Percentiles rank a stretch among this genome's conserved stretches.
phyloP scores from a whole-genome alignment of 1,140 invertebrate species.

The Trachymyrmex septentrionalis region DNA sequence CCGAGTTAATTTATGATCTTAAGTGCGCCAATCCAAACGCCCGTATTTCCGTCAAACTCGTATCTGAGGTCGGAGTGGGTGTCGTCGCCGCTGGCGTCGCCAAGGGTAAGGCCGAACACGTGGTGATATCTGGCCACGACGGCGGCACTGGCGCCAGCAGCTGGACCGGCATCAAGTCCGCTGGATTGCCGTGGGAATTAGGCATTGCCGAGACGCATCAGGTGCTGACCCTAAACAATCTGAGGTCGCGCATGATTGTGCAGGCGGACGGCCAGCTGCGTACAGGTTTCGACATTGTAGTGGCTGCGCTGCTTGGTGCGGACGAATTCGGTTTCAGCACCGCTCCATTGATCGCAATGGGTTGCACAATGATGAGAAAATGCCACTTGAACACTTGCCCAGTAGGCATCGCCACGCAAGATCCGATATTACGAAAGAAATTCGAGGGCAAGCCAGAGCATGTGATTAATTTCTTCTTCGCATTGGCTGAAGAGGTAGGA shows the following conservation, averaged over 20 bases:
- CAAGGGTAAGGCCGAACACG: constrained; percentile 99
- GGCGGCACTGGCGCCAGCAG: constrained; percentile 99
- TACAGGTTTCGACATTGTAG: constrained; percentile 98
- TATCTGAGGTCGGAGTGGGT: constrained; percentile 99
- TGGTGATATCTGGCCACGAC: constrained; percentile 99
- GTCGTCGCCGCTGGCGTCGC: constrained; percentile 99
- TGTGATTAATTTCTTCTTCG: constrained; percentile 99
- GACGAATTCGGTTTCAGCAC: constrained; percentile 99
- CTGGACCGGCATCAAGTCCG: constrained; percentile 98
- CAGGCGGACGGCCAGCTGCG: constrained; percentile 98
- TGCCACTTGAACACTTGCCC: constrained; percentile 99
- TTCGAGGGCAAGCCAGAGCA: constrained; percentile 99
- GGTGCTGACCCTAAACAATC: constrained; percentile 97
- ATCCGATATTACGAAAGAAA: constrained; percentile 97
- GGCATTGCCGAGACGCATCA: constrained; percentile 99
- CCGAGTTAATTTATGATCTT: constrained; percentile 99
- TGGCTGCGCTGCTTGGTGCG: constrained; percentile 97
- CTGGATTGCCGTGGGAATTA: constrained; percentile 98
- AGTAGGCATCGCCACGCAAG: constrained; percentile 99
- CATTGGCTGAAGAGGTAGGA: constrained; percentile 97
- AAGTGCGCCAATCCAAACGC: constrained; percentile 99
- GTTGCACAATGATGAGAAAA: constrained; percentile 99
- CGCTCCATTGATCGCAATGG: constrained; percentile 98
- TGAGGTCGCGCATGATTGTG: constrained; percentile 96
- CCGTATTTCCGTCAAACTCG: constrained; percentile 98